Conservation (phyloP, 2,797 vertebrate genomes). For the Hypotaenidia philippensis region DNA sequence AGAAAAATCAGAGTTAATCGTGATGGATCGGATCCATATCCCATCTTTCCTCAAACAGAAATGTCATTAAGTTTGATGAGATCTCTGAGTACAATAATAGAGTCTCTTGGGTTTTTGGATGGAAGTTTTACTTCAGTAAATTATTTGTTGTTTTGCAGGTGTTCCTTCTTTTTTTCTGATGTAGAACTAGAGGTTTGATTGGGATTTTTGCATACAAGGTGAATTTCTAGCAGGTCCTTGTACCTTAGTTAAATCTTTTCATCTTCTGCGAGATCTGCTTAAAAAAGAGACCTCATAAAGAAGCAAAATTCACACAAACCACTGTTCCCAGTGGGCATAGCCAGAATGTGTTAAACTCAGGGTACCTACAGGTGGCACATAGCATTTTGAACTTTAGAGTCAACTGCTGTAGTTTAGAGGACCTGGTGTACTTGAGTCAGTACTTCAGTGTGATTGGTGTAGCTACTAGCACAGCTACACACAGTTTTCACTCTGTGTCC, state of each 20-base stretch:
- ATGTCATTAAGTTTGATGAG: conserved; percentile 4
- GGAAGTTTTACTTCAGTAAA: not conserved
- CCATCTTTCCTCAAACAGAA: conserved; percentile 20
- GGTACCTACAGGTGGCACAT: not conserved
- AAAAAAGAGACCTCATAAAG: not conserved
- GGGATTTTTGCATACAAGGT: not conserved
- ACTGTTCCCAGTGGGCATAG: not conserved
- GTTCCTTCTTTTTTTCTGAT: not conserved
- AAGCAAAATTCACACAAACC: not conserved
- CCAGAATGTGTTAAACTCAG: not conserved
- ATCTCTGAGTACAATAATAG: not conserved
- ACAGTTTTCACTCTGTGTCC: not conserved
- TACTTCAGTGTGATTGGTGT: not conserved
- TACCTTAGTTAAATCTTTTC: not conserved
- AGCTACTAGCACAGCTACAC: not conserved
- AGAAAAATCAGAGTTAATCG: conserved; percentile 20
- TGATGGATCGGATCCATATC: conserved; percentile 1
- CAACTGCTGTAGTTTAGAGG: not conserved
- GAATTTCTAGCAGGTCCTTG: not conserved
- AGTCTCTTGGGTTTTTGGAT: not conserved
- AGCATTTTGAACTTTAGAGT: not conserved
- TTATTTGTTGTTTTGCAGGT: not conserved
- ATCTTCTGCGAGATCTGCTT: not conserved
- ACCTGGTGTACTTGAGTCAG: not conserved
- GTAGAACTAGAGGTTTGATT: not conserved